These are phyloP conservation scores for Mus spretus DNA, from an alignment of 2,797 vertebrate genomes.

Conservation along the genomic window DNA sequence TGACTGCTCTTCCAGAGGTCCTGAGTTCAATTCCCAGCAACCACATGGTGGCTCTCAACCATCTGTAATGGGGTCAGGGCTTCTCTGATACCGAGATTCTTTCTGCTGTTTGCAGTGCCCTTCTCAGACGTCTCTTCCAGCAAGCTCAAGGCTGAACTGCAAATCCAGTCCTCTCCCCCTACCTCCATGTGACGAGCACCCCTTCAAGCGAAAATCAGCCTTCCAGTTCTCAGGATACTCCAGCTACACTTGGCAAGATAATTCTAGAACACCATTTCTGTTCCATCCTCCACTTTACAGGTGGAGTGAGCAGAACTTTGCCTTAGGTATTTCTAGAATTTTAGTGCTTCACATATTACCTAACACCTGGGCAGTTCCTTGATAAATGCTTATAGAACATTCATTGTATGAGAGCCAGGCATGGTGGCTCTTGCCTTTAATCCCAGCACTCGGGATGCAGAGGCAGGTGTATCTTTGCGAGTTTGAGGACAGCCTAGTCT, in stretches of 20 bases:
- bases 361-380: background rate
- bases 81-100: accelerated
- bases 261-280: background rate
- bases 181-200: background rate
- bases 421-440: background rate
- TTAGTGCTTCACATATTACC: background rate
- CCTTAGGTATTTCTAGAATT: background rate
- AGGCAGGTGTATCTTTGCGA: background rate
- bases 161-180: background rate
- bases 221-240: background rate
- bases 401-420: background rate
- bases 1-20: background rate
- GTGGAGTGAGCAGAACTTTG: background rate
- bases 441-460: background rate
- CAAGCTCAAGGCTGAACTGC: background rate
- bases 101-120: background rate
- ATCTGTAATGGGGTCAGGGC: background rate
- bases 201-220: background rate
- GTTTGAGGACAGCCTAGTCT: background rate
- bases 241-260: background rate
- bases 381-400: background rate
- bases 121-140: background rate
- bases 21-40: background rate
- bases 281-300: background rate
- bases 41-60: background rate